Base-by-base conservation (phyloP, 2,888 invertebrate species). In the Nomada goodeniana region DNA sequence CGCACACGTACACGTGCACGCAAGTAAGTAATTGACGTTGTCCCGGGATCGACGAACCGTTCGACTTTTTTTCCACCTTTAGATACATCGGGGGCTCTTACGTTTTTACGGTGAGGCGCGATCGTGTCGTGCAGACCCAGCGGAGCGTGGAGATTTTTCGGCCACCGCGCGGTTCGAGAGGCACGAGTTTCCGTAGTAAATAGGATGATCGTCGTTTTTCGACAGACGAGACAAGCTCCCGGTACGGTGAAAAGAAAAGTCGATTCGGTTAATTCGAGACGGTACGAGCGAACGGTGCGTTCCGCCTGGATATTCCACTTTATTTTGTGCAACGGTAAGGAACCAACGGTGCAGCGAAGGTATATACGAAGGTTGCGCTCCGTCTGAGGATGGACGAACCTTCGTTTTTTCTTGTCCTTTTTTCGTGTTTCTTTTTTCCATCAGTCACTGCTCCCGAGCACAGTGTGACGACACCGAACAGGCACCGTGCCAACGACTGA, bases 401-500 rank as follows among this genome's bases (percentile, higher is more conserved):
- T 63, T 7, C n/a, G 47, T 44, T 57, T 57, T 63, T 71, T 80
- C n/a, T 10, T 20, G 15, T 59, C n/a, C 55, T 11, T 65, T 29
- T 36, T 36, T 7, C 36, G 36, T 23, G 26, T 67, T 70, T 60
- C 42, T 76, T 65, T 29, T 52, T 65, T 52, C 77, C 65, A 1
- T 64, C 64, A 53, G 61, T 67, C 60, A 20, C 50, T 60, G 70
- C 36, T 72, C 82, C 59, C 29, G 59, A 77, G 67, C 65, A 67
- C 70, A 68, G 50, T 63, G 82, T 82, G 87, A 87, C 87, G 87
- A 84, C 87, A 82, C 60, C 63, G 63, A 68, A 29, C 80, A 64
- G 87, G 87, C 87, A 87, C 23, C 20, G 67, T 77, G 87, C 87
- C 87, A 87, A 72, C 68, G 79, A 60, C 57, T 77, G 76, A 86